Percentiles rank a stretch among this genome's conserved stretches.
Evolutionary conservation across 2,113 vertebrate genomes (phyloP).

Genomic region (Chloropsis hardwickii): DNA sequence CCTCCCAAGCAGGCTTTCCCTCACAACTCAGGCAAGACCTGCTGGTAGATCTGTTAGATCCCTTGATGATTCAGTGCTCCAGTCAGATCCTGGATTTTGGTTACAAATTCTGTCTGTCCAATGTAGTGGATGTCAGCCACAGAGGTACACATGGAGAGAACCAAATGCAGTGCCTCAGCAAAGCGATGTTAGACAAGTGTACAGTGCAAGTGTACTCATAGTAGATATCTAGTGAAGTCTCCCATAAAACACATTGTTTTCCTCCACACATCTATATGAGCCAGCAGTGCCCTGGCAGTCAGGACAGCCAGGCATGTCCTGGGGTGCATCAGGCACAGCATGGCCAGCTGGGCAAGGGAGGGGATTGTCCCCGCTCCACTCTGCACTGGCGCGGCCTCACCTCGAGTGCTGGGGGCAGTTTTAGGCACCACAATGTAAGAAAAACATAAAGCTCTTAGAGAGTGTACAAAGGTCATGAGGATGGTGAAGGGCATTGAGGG

Average conservation of each 20-base stretch:
- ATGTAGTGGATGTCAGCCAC: background rate
- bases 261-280: background rate
- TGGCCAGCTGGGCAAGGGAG: accelerated
- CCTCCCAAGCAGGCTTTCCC: background rate
- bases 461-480: background rate
- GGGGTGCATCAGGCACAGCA: background rate
- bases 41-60: background rate
- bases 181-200: background rate
- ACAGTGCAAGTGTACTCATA: background rate
- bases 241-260: accelerated
- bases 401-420: accelerated
- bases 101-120: background rate
- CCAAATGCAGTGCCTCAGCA: background rate
- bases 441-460: background rate
- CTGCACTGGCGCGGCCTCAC: accelerated
- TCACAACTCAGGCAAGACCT: background rate
- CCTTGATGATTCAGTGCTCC: background rate
- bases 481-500: background rate
- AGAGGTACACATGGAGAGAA: background rate
- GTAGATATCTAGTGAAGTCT: background rate
- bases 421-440: accelerated
- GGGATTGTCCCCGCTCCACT: background rate
- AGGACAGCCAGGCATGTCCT: background rate
- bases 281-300: background rate
- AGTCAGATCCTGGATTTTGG: background rate